Base-by-base conservation (phyloP, 1,140 invertebrate species). In the Zaprionus lachaisei region DNA sequence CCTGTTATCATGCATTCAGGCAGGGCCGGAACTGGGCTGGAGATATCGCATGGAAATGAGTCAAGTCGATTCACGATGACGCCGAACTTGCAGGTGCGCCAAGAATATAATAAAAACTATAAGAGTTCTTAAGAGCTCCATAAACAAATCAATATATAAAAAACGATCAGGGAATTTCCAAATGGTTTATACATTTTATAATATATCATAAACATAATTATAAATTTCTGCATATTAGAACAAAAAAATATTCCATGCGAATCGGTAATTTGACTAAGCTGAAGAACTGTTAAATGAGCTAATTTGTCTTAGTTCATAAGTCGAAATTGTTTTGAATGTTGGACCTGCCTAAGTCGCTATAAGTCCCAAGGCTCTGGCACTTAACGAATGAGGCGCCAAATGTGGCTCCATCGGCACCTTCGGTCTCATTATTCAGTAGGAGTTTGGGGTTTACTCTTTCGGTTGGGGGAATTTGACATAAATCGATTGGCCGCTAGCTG, bases 241-340 rank as follows among this genome's bases (percentile, higher is more conserved):
- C 17, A 9, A 72, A 66, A 66, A 56, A 56, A 56, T 47, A 47
- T 47, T 47, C 41, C n/a, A 17, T 17, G 54, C 22, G 72, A 74
- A 75, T 78, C 55, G 26, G 63, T 67, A 71, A 80, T 65, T 77
- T 77, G 68, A 57, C 55, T 82, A 68, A 77, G 64, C 80, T 77
- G 63, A 57, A 57, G 56, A 28, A 73, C 66, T 70, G 67, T 70
- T 47, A 62, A 72, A 71, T 77, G 62, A 68, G 82, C 86, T 85
- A 72, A 82, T 80, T 86, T 86, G 83, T 87, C 83, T 86, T 87
- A 86, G 83, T 77, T 79, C 22, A 12, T 85, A 86, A 85, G 83
- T 86, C 83, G 72, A 81, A 85, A 85, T 85, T 85, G 83, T 81
- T 82, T 79, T 85, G 77, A 63, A 58, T 34, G 37, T 41, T 38